These are phyloP conservation scores for Dynastes hyllus DNA, from an alignment of 2,888 invertebrate genomes.

Conservation along the genomic window DNA sequence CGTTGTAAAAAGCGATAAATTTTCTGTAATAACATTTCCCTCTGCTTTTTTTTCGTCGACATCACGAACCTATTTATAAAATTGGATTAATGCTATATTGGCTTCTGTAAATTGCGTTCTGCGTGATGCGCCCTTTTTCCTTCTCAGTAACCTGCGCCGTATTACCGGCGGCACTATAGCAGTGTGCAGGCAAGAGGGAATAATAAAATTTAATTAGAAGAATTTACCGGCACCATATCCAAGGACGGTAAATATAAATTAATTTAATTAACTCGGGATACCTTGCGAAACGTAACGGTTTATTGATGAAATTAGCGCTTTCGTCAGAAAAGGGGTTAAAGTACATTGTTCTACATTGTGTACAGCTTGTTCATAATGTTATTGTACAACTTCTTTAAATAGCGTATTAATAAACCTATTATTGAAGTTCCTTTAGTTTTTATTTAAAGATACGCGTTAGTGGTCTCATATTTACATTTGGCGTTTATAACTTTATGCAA, in stretches of 20 bases:
- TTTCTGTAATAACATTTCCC: slow-evolving; percentile 16
- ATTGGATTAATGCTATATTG: slow-evolving; percentile 40
- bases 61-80: slow-evolving; percentile 38
- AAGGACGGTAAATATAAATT: slow-evolving; percentile 37
- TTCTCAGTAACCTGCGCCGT: background rate
- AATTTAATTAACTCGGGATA: slow-evolving; percentile 34
- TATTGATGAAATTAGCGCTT: slow-evolving; percentile 27
- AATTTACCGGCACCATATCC: slow-evolving; percentile 34
- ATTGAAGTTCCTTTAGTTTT: no score
- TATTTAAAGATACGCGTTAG: no score
- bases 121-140: slow-evolving; percentile 4
- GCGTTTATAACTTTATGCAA: no score
- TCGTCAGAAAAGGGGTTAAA: background rate
- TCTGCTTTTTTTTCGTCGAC: slow-evolving; percentile 18
- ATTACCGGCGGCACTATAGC: background rate
- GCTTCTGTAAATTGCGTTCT: slow-evolving; percentile 35
- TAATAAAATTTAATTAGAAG: slow-evolving; percentile 43
- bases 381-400: background rate
- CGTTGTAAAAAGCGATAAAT: background rate
- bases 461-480: no score
- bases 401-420: no score
- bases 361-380: background rate
- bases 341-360: no score
- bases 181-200: background rate
- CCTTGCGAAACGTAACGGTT: slow-evolving; percentile 11